phyloP scores from a whole-genome alignment of 2,888 invertebrate genomes.

The Drosophila phalerata region DNA sequence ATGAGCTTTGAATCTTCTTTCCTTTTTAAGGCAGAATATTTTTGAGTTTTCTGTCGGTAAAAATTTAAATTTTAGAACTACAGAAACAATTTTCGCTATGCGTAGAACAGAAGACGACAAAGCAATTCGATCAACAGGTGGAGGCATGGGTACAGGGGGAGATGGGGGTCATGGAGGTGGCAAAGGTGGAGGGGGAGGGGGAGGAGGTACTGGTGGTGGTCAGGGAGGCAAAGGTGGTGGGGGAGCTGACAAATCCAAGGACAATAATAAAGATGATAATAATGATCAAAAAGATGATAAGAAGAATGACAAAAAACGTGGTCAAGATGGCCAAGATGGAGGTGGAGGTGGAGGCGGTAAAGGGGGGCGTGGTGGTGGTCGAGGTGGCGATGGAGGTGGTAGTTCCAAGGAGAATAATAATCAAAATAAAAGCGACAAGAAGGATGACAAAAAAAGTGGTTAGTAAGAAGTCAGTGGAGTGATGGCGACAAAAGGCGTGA shows the following conservation, averaged over 20 bases:
- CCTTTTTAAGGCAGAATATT: no score
- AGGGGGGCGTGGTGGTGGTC: slow-evolving; percentile 8
- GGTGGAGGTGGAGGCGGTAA: background rate
- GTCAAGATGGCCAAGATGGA: background rate
- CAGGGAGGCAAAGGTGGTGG: background rate
- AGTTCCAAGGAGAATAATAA: slow-evolving; percentile 1
- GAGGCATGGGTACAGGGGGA: background rate
- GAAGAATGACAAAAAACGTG: background rate
- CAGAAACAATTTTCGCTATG: slow-evolving; percentile 19
- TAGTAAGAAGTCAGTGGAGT: background rate
- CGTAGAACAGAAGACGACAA: background rate
- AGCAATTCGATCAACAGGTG: background rate
- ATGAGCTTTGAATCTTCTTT: no score
- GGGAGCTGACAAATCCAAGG: background rate
- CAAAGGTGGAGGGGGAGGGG: background rate
- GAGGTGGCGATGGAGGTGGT: slow-evolving; percentile 11
- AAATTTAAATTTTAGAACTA: background rate
- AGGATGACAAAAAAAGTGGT: background rate
- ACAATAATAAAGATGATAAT: background rate
- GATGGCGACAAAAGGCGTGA: slow-evolving; percentile 10
- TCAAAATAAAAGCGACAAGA: background rate
- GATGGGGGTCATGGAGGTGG: slow-evolving; percentile 8
- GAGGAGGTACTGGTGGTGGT: background rate
- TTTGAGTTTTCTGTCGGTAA: slow-evolving; percentile 32
- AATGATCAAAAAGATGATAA: background rate